A percentile compares a stretch with the other conserved stretches of the same genome.
Conservation (phyloP, 2,888 invertebrate species). For the Ophion ellenae region DNA sequence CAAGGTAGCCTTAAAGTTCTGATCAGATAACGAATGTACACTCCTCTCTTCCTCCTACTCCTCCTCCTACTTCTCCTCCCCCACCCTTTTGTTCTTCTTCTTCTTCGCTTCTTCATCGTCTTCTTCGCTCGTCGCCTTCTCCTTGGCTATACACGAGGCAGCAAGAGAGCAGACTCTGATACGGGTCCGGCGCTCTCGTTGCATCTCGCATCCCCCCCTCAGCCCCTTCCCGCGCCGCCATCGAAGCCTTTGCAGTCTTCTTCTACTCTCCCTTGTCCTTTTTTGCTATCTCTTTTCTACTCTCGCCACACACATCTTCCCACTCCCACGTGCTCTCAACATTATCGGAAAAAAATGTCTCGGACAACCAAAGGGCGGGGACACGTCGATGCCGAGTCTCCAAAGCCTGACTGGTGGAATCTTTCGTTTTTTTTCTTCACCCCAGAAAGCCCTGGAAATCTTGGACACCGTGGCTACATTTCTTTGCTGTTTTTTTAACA, state of each 20-base stretch:
- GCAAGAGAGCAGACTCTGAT: constrained; percentile 31
- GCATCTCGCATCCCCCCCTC: constrained; percentile 39
- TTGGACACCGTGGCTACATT: no score
- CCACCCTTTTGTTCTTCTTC: constrained; percentile 41
- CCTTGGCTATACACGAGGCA: constrained; percentile 28
- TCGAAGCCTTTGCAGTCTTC: constrained; percentile 50
- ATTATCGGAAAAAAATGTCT: constrained; percentile 39
- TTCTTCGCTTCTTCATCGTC: constrained; percentile 51
- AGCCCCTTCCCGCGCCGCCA: constrained; percentile 61
- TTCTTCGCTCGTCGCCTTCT: constrained; percentile 39
- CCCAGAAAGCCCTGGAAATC: background rate
- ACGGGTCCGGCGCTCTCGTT: constrained; percentile 50
- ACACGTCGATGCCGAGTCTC: constrained; percentile 20
- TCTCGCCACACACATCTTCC: constrained; percentile 27
- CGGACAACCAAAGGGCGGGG: background rate
- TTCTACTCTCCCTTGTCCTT: constrained; percentile 43
- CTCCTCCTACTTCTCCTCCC: constrained; percentile 60
- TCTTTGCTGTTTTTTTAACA: background rate
- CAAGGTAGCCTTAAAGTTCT: constrained; percentile 82
- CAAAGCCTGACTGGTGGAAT: background rate
- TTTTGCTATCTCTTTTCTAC: constrained; percentile 32
- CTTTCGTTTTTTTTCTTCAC: background rate
- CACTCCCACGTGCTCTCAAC: constrained; percentile 37
- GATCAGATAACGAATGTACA: constrained; percentile 83
- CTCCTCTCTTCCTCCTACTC: constrained; percentile 74